Percentiles rank a stretch among this genome's conserved stretches.
These are phyloP conservation scores for Furcifer pardalis DNA, from an alignment of 2,797 vertebrate species.

Conservation along the genomic window DNA sequence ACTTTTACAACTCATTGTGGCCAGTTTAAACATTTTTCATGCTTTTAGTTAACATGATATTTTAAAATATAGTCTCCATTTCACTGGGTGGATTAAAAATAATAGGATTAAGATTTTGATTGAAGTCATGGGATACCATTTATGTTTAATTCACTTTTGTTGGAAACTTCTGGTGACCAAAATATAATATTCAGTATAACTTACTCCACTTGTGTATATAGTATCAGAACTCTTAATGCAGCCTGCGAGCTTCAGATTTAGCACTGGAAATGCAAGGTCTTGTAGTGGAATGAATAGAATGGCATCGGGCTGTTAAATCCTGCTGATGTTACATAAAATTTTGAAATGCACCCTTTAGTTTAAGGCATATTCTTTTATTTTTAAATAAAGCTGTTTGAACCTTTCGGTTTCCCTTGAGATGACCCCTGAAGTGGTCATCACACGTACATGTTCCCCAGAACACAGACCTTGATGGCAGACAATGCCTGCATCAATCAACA, in stretches of 20 bases:
- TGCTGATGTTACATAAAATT: too few species aligned
- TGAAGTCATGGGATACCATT: neutral
- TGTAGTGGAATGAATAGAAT: neutral
- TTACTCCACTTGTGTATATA: neutral
- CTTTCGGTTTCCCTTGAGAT: too few species aligned
- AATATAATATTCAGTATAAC: conserved; percentile 16
- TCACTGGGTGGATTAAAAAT: conserved; percentile 11
- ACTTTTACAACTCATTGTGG: conserved; percentile 20
- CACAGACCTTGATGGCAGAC: too few species aligned
- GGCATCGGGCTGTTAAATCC: too few species aligned
- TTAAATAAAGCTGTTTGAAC: too few species aligned
- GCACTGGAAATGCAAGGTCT: neutral
- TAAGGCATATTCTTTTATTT: too few species aligned
- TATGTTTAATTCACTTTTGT: conserved; percentile 18
- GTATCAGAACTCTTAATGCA: neutral
- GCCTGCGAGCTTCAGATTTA: neutral
- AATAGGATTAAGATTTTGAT: conserved; percentile 43
- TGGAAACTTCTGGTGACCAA: neutral
- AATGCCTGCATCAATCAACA: too few species aligned
- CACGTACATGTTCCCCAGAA: too few species aligned
- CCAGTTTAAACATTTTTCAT: conserved; percentile 21
- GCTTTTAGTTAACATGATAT: conserved; percentile 34
- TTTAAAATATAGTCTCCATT: neutral
- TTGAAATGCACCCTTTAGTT: too few species aligned
- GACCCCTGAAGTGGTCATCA: too few species aligned